These are phyloP conservation scores for Leguminivora glycinivorella DNA, from an alignment of 1,140 invertebrate genomes.

Conservation along the genomic window DNA sequence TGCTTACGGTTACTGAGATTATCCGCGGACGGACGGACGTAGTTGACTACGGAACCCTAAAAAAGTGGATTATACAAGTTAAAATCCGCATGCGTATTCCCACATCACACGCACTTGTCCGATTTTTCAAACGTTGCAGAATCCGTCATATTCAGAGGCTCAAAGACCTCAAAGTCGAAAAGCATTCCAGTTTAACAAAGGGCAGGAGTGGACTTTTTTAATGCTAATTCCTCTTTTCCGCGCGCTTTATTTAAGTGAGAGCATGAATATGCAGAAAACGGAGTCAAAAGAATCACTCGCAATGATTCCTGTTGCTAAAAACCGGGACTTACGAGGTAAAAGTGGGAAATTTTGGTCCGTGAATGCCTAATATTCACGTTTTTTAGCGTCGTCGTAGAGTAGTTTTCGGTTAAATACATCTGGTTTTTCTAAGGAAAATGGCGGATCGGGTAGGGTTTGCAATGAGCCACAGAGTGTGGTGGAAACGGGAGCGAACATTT, in stretches of 20 bases:
- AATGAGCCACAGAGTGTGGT: too few relatives aligned
- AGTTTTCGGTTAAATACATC: too few relatives aligned
- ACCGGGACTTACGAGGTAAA: not conserved
- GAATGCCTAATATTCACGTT: not conserved
- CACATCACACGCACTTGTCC: too few relatives aligned
- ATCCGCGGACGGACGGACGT: too few relatives aligned
- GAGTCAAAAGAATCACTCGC: slow-evolving; percentile 18
- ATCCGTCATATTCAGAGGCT: not conserved
- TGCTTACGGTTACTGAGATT: too few relatives aligned
- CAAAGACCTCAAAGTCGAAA: slow-evolving; percentile 4
- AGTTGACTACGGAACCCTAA: too few relatives aligned
- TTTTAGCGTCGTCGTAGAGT: too few relatives aligned
- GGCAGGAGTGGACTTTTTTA: slow-evolving; percentile 16
- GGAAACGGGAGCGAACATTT: too few relatives aligned
- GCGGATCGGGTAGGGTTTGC: too few relatives aligned
- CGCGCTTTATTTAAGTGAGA: slow-evolving; percentile 11
- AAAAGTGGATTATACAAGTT: too few relatives aligned
- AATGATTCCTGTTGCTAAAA: slow-evolving; percentile 3
- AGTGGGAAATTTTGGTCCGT: not conserved
- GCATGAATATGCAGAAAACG: slow-evolving; percentile 19
- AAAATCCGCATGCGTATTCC: too few relatives aligned
- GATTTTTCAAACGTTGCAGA: not conserved
- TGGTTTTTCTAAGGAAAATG: too few relatives aligned
- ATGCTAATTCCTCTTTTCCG: slow-evolving; percentile 24
- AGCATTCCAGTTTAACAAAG: slow-evolving; percentile 3